A percentile compares a stretch with the other conserved stretches of the same genome.
Conservation (phyloP, 53 echinoderm and acorn worm species). For the Stichopus horrens region DNA sequence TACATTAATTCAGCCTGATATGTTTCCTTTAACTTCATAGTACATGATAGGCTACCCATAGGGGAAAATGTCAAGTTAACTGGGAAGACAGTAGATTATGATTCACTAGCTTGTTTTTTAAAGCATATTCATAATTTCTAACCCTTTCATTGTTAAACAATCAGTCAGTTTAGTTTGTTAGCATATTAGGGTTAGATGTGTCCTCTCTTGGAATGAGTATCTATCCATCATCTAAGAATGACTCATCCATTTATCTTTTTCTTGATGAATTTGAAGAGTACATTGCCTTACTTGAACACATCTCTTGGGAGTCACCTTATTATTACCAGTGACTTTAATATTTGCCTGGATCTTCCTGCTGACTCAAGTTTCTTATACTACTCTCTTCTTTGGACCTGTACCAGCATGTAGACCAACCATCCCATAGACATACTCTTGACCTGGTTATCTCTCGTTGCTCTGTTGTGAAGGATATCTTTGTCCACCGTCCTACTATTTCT, state of each 20-base stretch:
- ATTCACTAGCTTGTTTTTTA: too few relatives aligned
- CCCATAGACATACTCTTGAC: constrained; percentile 19
- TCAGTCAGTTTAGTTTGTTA: too few relatives aligned
- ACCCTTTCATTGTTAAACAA: too few relatives aligned
- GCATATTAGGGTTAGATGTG: too few relatives aligned
- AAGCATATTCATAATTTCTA: too few relatives aligned
- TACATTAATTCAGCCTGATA: background rate
- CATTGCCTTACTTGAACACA: background rate
- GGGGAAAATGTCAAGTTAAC: too few relatives aligned
- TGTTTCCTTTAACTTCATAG: background rate
- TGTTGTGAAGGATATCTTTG: background rate
- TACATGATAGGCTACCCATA: background rate
- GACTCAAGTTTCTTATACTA: background rate
- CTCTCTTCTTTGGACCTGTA: constrained; percentile 6
- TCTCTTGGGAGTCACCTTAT: background rate
- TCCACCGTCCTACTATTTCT: background rate
- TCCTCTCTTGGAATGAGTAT: too few relatives aligned
- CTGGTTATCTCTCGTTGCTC: background rate
- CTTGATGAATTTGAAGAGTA: constrained; percentile 9
- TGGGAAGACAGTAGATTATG: background rate
- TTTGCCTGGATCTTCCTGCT: constrained; percentile 10
- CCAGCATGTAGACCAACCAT: constrained; percentile 3
- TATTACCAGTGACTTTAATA: constrained; percentile 8
- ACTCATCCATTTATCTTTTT: background rate
- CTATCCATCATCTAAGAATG: background rate